A percentile compares a stretch with the other conserved stretches of the same genome.
phyloP scores from a whole-genome alignment of 2,113 vertebrate species.

The Promerops cafer region DNA sequence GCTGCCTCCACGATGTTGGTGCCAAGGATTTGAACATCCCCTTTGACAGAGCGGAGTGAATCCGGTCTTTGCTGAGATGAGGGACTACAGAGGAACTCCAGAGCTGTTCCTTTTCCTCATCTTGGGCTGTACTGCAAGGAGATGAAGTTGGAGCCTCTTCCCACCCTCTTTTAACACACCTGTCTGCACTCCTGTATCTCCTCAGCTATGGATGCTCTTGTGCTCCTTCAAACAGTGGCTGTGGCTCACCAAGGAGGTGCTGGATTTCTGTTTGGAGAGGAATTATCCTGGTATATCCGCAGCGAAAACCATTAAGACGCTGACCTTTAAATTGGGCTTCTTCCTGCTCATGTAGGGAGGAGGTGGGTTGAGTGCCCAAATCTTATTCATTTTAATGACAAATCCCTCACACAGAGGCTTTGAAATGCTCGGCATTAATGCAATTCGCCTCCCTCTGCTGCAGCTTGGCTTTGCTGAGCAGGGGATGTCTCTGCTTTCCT shows the following conservation, averaged over 20 bases:
- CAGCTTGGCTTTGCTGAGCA: background rate
- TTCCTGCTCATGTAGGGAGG: slow-evolving; percentile 38
- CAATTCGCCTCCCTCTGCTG: background rate
- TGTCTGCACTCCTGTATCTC: background rate
- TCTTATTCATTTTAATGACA: slow-evolving; percentile 61
- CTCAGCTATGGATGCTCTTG: background rate
- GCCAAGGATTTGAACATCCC: slow-evolving; percentile 16
- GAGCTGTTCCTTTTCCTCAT: background rate
- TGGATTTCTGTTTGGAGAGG: slow-evolving; percentile 30
- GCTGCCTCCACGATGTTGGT: slow-evolving; percentile 12
- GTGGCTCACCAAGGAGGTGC: background rate
- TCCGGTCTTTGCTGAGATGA: background rate
- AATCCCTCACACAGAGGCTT: slow-evolving; percentile 41
- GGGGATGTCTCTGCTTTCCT: background rate
- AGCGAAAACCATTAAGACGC: background rate
- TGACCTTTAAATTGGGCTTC: slow-evolving; percentile 58
- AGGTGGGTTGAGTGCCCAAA: slow-evolving; percentile 50
- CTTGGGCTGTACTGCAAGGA: background rate
- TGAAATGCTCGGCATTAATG: slow-evolving; percentile 17
- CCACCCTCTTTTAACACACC: background rate
- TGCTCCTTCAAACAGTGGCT: background rate
- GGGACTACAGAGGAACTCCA: background rate
- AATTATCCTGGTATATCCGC: background rate
- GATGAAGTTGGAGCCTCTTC: background rate
- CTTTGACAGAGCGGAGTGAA: background rate